Percentiles rank a stretch among this genome's conserved stretches.
Evolutionary conservation across 2,797 vertebrate genomes (phyloP).

Genomic region (Galagoides demidoff): DNA sequence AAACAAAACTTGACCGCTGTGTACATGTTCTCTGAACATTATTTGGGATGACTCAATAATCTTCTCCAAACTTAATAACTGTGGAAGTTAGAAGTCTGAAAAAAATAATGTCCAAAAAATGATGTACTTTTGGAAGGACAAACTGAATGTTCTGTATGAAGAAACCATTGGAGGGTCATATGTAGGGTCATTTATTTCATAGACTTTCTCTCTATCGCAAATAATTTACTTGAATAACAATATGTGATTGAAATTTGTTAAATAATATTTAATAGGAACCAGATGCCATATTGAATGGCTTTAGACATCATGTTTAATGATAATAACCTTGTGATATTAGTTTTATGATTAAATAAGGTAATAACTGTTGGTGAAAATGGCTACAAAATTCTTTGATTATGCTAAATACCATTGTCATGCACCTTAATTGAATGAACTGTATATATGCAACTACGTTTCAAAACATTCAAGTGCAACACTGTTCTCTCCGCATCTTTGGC

Average conservation of each 20-base stretch:
- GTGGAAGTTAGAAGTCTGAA: background rate
- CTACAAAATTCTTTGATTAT: background rate
- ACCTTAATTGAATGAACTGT: background rate
- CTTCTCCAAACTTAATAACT: background rate
- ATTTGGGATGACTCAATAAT: background rate
- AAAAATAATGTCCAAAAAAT: background rate
- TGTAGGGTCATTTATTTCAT: background rate
- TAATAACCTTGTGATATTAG: background rate
- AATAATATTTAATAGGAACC: background rate
- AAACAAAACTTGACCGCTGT: background rate
- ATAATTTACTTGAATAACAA: background rate
- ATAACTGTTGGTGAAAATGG: background rate
- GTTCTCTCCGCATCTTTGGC: background rate
- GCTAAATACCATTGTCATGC: background rate
- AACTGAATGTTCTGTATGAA: background rate
- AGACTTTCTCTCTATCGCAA: background rate
- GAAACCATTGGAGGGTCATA: background rate
- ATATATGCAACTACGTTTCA: background rate
- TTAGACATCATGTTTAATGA: background rate
- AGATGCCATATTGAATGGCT: background rate
- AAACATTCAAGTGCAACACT: background rate
- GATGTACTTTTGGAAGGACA: conserved; percentile 29
- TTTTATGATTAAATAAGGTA: background rate
- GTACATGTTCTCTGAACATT: background rate
- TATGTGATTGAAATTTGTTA: background rate